A percentile compares a stretch with the other conserved stretches of the same genome.
phyloP scores from a whole-genome alignment of 2,888 invertebrate genomes.

The Automeris io region DNA sequence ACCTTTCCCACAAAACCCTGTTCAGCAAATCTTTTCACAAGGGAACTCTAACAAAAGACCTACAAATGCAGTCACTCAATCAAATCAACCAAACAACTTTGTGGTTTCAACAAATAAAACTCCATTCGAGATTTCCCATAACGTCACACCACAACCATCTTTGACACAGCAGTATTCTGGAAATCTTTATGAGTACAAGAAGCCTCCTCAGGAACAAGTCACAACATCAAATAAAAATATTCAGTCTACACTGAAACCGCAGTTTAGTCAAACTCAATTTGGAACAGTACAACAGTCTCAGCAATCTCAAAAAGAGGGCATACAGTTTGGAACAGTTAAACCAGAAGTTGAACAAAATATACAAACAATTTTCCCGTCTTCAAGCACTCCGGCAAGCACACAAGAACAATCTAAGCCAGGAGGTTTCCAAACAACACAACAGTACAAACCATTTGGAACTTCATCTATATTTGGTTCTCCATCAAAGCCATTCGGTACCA shows the following conservation, averaged over 20 bases:
- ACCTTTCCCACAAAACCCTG: conserved; percentile 12
- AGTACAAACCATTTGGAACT: conserved; percentile 4
- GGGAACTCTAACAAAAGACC: conserved; percentile 1
- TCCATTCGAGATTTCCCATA: background rate
- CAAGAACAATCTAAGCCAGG: conserved; percentile 9
- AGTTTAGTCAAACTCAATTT: conserved; percentile 1
- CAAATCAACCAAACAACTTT: background rate
- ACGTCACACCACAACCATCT: conserved; percentile 11
- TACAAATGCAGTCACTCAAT: background rate
- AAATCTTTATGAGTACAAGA: conserved; percentile 42
- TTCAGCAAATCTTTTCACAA: conserved; percentile 4
- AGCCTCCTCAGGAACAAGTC: conserved; percentile 28
- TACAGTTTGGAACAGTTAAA: background rate
- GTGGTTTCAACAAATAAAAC: background rate
- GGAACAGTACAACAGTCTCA: background rate
- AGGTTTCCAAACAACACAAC: conserved; percentile 12
- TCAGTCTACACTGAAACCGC: background rate
- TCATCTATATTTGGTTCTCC: conserved; percentile 18
- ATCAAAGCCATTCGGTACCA: background rate
- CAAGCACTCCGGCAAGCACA: background rate
- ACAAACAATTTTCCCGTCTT: background rate
- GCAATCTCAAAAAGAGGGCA: background rate
- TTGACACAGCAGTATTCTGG: conserved; percentile 33
- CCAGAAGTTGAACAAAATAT: background rate
- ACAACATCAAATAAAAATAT: conserved; percentile 7